Evolutionary conservation across 2,797 vertebrate genomes (phyloP).

Genomic region (Toxotes lorentzi): DNA sequence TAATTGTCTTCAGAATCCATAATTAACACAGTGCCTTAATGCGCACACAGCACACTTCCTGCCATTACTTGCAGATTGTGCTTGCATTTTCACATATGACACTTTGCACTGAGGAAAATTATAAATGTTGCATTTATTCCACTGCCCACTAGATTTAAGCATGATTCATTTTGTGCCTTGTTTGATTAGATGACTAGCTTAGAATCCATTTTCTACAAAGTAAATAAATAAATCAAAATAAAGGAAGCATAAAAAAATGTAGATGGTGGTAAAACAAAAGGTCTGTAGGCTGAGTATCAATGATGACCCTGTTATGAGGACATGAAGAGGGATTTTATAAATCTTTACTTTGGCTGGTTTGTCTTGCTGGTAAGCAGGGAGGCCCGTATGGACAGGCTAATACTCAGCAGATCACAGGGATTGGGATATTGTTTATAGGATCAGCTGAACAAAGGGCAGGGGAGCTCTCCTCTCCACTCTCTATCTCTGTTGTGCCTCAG

Average conservation of each 20-base stretch:
- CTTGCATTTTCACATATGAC: slow-evolving; percentile 62
- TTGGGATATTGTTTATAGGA: slow-evolving; percentile 79
- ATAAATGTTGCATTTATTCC: slow-evolving; percentile 54
- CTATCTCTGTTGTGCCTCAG: slow-evolving; percentile 66
- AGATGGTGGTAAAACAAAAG: slow-evolving; percentile 2
- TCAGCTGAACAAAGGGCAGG: slow-evolving; percentile 81
- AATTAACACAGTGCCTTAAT: slow-evolving; percentile 77
- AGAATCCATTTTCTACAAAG: slow-evolving; percentile 21
- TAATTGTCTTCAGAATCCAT: slow-evolving; percentile 83
- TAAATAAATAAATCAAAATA: slow-evolving; percentile 37
- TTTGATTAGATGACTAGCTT: slow-evolving; percentile 53
- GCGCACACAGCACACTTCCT: slow-evolving; percentile 67
- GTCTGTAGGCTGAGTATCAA: slow-evolving; percentile 1
- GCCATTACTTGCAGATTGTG: slow-evolving; percentile 68
- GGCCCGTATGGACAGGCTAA: slow-evolving; percentile 54
- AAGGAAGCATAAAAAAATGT: slow-evolving; percentile 8
- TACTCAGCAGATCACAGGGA: slow-evolving; percentile 72
- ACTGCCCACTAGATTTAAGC: slow-evolving; percentile 29
- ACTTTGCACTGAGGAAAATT: slow-evolving; percentile 47
- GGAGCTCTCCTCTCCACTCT: slow-evolving; percentile 65
- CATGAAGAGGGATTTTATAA: slow-evolving; percentile 28
- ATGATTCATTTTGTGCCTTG: slow-evolving; percentile 34
- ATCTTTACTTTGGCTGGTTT: slow-evolving; percentile 46
- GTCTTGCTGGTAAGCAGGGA: slow-evolving; percentile 39
- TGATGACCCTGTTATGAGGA: slow-evolving; percentile 22